A percentile compares a stretch with the other conserved stretches of the same genome.
Evolutionary conservation across 2,888 invertebrate species (phyloP).

Genomic region (Antitype chi): DNA sequence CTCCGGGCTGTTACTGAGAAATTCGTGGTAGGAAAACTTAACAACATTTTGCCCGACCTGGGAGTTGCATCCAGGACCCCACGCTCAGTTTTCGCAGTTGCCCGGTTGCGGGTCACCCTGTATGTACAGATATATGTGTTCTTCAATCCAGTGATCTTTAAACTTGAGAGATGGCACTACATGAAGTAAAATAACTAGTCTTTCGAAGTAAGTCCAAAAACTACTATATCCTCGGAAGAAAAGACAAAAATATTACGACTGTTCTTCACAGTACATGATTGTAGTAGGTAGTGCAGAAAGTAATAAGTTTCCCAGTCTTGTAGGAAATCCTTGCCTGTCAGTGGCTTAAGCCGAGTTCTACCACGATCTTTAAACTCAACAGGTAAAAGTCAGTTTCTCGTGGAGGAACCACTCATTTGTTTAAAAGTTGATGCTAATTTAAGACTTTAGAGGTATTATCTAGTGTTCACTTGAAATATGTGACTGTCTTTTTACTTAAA

Average conservation of each 20-base stretch:
- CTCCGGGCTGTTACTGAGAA: no score
- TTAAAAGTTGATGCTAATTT: background rate
- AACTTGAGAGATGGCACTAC: background rate
- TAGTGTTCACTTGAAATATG: background rate
- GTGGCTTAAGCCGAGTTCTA: conserved; percentile 5
- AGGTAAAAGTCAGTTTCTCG: conserved; percentile 22
- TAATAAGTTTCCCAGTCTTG: conserved; percentile 15
- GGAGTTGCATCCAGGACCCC: no score
- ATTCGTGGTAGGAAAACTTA: no score
- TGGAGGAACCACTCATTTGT: background rate
- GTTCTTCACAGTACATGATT: background rate
- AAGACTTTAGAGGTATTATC: background rate
- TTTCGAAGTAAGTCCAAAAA: background rate
- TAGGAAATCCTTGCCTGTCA: conserved; percentile 23
- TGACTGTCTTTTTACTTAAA: background rate
- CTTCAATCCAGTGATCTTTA: background rate
- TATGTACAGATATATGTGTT: background rate
- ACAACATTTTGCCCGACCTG: no score
- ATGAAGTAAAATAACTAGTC: background rate
- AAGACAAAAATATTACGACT: background rate
- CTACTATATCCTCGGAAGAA: background rate
- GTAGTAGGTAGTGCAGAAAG: background rate
- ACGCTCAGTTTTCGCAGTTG: no score
- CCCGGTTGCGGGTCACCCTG: no score
- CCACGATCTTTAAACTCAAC: conserved; percentile 30